phyloP scores from a whole-genome alignment of 2,113 vertebrate genomes.

The Dunckerocampus dactyliophorus region DNA sequence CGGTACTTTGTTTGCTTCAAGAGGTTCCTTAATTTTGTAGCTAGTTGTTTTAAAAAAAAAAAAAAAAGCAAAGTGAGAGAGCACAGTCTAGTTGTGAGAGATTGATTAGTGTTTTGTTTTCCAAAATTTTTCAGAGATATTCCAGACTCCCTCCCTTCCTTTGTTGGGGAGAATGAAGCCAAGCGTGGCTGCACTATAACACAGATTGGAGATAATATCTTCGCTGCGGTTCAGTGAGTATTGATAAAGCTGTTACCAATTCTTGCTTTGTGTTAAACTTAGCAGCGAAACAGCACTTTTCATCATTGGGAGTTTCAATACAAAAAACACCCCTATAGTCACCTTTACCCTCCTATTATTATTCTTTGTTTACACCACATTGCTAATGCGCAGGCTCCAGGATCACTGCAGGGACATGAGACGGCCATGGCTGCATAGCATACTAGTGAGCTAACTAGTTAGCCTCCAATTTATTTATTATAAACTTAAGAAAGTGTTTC shows the following conservation, averaged over 20 bases:
- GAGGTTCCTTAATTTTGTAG: neutral
- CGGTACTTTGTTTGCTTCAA: neutral
- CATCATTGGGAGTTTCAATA: too few species aligned
- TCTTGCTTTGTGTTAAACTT: neutral
- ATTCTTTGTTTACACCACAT: too few species aligned
- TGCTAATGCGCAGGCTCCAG: too few species aligned
- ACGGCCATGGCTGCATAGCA: too few species aligned
- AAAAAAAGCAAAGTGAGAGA: too few species aligned
- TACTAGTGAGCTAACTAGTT: too few species aligned
- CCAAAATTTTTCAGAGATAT: slow-evolving; percentile 74
- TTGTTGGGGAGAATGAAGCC: slow-evolving; percentile 88
- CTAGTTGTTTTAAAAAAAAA: neutral
- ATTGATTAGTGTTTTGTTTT: slow-evolving; percentile 10
- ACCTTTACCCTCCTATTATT: too few species aligned
- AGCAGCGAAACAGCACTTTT: too few species aligned
- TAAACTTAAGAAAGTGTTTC: too few species aligned
- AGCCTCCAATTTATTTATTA: too few species aligned
- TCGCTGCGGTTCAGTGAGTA: slow-evolving; percentile 91
- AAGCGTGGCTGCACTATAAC: slow-evolving; percentile 83
- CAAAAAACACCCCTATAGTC: too few species aligned
- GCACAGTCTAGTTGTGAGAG: neutral
- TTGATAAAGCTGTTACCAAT: neutral
- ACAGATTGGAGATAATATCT: slow-evolving; percentile 89
- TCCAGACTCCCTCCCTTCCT: slow-evolving; percentile 86
- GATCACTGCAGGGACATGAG: too few species aligned